Evolutionary conservation across 1,140 invertebrate species (phyloP).

Genomic region (Holotrichia oblita): DNA sequence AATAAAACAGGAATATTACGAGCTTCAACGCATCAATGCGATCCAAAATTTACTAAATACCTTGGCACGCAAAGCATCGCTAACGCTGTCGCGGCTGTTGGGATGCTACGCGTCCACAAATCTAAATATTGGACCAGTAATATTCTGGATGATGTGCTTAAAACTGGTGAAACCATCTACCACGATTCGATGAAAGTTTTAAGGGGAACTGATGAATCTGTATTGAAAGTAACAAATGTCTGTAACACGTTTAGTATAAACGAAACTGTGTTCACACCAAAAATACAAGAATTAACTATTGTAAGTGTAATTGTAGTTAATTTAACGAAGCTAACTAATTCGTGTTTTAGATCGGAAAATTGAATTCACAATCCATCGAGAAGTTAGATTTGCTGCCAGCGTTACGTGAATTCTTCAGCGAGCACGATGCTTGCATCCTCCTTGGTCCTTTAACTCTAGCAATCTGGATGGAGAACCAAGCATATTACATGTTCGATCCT

Average conservation of each 20-base stretch:
- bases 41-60: conserved; percentile 53
- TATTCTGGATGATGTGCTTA: conserved; percentile 53
- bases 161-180: conserved; percentile 50
- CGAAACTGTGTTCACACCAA: conserved; percentile 50
- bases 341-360: conserved; percentile 47
- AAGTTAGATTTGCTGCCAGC: conserved; percentile 55
- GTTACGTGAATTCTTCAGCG: conserved; percentile 52
- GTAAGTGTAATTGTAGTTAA: neutral
- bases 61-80: conserved; percentile 53
- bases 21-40: conserved; percentile 52
- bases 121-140: conserved; percentile 53
- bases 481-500: conserved; percentile 57
- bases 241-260: conserved; percentile 46
- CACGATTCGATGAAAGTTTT: conserved; percentile 43
- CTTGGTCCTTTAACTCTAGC: conserved; percentile 54
- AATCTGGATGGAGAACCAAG: conserved; percentile 53
- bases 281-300: conserved; percentile 42
- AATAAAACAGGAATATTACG: conserved; percentile 51
- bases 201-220: neutral
- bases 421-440: conserved; percentile 54
- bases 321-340: neutral
- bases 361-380: conserved; percentile 50
- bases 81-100: conserved; percentile 54
- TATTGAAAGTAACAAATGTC: conserved; percentile 41
- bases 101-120: conserved; percentile 53